Evolutionary conservation across 2,888 invertebrate genomes (phyloP), one percentile per base, ranked within the genome.

Genomic region (Harpalus rufipes): DNA sequence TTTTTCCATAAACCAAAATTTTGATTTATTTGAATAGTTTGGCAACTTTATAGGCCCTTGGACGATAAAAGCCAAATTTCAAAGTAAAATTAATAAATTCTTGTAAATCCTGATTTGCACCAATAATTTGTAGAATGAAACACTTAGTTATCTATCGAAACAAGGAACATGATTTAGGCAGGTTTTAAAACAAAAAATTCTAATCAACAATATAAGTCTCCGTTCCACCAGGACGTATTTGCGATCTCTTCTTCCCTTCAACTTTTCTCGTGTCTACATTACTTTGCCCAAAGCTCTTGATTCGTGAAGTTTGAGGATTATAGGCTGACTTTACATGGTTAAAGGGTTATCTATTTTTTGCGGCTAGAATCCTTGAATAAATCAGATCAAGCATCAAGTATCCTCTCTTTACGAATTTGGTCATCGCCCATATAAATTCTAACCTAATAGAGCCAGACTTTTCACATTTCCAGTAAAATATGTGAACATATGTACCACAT

Each of bases 371-470:
- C 63, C n/a, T 56, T 56, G n/a, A 1, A 3, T n/a, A 63, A 63
- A 63, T 63, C 63, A 25, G 63, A 63, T 63, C 63, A 63, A 63
- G 63, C 16, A 63, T 63, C 63, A 63, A 63, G 63, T 25, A 63
- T 59, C 16, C 59, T 8, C 8, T 16, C 16, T 16, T 59, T 59
- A 59, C 10, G 63, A 25, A 12, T 59, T 59, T 7, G 59, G 59
- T 59, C 16, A 59, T 59, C 18, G 16, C 63, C 63, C n/a, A 12
- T 12, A 63, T 63, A 63, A 63, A 63, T 63, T 63, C 25, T n/a
- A 25, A 63, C 63, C 7, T 8, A 63, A 25, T 25, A 25, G 63
- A 25, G 8, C 25, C 25, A 63, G 21, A 63, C 63, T 25, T 25
- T 63, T 63, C 18, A 63, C 63, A 25, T 63, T 18, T 10, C 7